Evolutionary conservation across 2,888 invertebrate genomes (phyloP), one percentile per base, ranked within the genome.

Genomic region (Platerodrilus igneus): DNA sequence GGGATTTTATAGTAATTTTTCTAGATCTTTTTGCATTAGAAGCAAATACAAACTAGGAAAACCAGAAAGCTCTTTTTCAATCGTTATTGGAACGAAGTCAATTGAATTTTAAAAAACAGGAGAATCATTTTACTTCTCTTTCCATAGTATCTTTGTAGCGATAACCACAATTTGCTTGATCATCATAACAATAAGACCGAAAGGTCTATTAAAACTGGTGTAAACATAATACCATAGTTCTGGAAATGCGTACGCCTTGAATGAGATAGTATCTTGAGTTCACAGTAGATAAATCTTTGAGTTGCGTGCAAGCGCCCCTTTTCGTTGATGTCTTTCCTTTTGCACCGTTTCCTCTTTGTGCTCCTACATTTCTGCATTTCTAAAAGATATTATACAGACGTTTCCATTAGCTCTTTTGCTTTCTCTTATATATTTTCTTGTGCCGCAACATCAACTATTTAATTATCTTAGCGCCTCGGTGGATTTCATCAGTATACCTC

Each of bases 271-370:
- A 50, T 51, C 51, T 50, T 38, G 41, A 45, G 42, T 51, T 51
- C 44, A 45, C 50, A 52, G 50, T 52, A 52, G 50, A 52, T 52
- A 52, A 52, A 52, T 52, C 52, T 52, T 50, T 46, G 39, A 35
- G 42, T 52, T 49, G 52, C 52, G 50, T 51, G 52, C 41, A 32
- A 41, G 32, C 40, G 40, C 32, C 45, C 42, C 37, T 30, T 38
- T 37, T 41, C 46, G 43, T 39, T 49, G 49, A 49, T 49, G 47
- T 45, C 47, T 47, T 43, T 48, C 38, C 38, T 40, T n/a, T 35
- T 40, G 39, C 39, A 39, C 33, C 39, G 26, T 32, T 39, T 39
- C 39, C 39, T 33, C 32, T 37, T 39, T 39, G 39, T 39, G 26
- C 39, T 39, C 39, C 28, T 33, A 32, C 32, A 32, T 39, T 37